These are phyloP conservation scores for Calliphora vicina DNA, from an alignment of 1,140 invertebrate genomes.

Conservation along the genomic window DNA sequence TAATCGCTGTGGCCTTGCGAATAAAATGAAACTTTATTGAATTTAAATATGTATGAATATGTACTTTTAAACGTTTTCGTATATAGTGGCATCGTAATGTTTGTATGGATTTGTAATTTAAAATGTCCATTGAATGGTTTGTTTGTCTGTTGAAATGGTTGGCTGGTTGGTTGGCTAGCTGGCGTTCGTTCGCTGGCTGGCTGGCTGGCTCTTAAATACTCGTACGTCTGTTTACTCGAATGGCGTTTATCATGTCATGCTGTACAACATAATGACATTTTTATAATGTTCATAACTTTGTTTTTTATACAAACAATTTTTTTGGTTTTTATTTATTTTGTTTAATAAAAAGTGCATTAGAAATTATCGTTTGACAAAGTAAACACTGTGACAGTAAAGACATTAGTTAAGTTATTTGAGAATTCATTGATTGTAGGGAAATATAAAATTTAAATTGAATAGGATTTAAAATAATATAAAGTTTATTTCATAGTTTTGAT, in stretches of 20 bases:
- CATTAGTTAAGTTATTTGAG: conserved; percentile 1
- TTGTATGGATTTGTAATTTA: background rate
- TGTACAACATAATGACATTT: background rate
- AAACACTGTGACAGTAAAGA: background rate
- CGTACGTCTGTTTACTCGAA: background rate
- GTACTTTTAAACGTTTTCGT: too few species aligned
- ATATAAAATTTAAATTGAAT: too few species aligned
- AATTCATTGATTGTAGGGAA: background rate
- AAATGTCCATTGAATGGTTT: background rate
- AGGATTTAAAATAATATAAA: too few species aligned
- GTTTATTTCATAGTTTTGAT: too few species aligned
- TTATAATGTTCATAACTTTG: background rate
- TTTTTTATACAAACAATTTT: background rate
- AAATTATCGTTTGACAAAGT: background rate
- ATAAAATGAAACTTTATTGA: too few species aligned
- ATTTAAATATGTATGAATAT: too few species aligned
- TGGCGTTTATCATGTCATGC: conserved; percentile 4
- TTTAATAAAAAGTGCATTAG: background rate
- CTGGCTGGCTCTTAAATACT: background rate
- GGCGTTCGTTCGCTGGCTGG: background rate
- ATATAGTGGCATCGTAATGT: background rate
- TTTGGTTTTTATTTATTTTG: background rate
- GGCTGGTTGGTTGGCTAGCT: too few species aligned
- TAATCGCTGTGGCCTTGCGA: background rate
- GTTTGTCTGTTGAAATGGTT: background rate